Evolutionary conservation across 2,888 invertebrate genomes (phyloP).

Genomic region (Yponomeuta malinellus): DNA sequence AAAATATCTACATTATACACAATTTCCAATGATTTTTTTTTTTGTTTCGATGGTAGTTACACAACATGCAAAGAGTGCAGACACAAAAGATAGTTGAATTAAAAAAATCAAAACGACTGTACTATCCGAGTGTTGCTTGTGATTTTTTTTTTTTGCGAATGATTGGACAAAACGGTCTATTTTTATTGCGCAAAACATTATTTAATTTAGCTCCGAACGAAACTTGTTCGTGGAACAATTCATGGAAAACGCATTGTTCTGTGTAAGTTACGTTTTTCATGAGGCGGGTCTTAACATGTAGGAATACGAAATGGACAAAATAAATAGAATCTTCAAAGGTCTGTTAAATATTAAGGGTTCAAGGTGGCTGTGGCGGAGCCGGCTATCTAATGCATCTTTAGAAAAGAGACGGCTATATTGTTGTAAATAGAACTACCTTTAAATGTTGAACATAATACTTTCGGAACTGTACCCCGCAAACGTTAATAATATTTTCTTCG

Average conservation of each 20-base stretch:
- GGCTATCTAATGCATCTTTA: constrained; percentile 2
- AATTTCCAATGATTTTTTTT: constrained; percentile 36
- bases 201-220: neutral
- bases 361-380: neutral
- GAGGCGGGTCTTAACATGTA: too few relatives aligned
- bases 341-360: constrained; percentile 20
- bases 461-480: neutral
- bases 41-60: constrained; percentile 49
- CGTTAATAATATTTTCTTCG: too few relatives aligned
- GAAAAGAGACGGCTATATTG: neutral
- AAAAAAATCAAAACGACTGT: neutral
- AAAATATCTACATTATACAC: constrained; percentile 73
- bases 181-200: neutral
- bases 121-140: too few relatives aligned
- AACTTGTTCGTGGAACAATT: neutral
- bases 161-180: neutral
- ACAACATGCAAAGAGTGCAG: constrained; percentile 37
- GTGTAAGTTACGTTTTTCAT: too few relatives aligned
- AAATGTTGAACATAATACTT: neutral
- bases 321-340: neutral
- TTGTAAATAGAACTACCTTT: neutral
- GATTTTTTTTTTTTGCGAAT: too few relatives aligned
- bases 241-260: neutral
- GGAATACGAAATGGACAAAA: neutral
- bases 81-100: constrained; percentile 22